Evolutionary conservation across 2,888 invertebrate species (phyloP).

Genomic region (Mycogona germanica): DNA sequence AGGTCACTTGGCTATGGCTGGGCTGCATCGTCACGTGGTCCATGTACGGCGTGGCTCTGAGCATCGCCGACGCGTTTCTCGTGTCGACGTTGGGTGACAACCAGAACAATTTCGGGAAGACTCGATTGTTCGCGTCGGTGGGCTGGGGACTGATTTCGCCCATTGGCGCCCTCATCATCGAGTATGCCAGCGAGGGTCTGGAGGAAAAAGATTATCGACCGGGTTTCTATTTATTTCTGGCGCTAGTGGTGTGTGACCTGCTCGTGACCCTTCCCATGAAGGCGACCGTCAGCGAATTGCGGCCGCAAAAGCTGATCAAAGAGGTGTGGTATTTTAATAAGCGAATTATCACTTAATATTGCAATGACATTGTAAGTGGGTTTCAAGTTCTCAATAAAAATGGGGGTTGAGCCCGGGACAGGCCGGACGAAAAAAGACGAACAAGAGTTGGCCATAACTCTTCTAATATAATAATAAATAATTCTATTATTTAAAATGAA

Average conservation of each 20-base stretch:
- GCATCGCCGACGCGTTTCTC: conserved; percentile 79
- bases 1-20: conserved; percentile 6
- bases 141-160: conserved; percentile 72
- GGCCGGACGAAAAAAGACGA: too few relatives aligned
- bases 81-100: conserved; percentile 63
- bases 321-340: too few relatives aligned
- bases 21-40: conserved; percentile 55
- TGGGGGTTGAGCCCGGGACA: too few relatives aligned
- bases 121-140: conserved; percentile 75
- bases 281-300: not conserved
- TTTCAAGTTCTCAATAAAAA: too few relatives aligned
- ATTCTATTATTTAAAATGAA: too few relatives aligned
- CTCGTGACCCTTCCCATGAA: conserved; percentile 41
- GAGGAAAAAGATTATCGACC: conserved; percentile 58
- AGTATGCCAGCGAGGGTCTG: conserved; percentile 50
- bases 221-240: conserved; percentile 63
- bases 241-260: conserved; percentile 36
- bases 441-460: too few relatives aligned
- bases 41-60: conserved; percentile 73
- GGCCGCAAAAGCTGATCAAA: conserved; percentile 3
- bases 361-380: too few relatives aligned
- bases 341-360: too few relatives aligned
- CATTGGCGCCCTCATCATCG: conserved; percentile 60
- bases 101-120: conserved; percentile 66
- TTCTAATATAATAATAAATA: too few relatives aligned